phyloP scores from a whole-genome alignment of 2,113 vertebrate species.

The Phylloscopus trochiloides region DNA sequence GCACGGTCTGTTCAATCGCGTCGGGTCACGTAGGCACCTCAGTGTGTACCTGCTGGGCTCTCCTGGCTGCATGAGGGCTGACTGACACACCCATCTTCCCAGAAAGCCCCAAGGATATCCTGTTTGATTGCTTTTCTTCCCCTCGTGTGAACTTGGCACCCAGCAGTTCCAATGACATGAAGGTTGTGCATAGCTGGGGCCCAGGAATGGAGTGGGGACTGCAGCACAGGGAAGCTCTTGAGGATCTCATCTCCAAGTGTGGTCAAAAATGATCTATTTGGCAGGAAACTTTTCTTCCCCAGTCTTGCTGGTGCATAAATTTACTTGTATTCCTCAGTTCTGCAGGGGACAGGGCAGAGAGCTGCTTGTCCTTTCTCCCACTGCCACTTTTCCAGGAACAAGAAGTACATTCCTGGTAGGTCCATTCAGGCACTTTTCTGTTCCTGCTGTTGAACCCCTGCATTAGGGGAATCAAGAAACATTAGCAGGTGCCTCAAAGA shows the following conservation, averaged over 20 bases:
- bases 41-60: not conserved
- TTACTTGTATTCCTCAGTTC: not conserved
- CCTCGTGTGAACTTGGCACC: not conserved
- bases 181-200: not conserved
- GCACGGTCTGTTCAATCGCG: not conserved
- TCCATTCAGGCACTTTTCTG: not conserved
- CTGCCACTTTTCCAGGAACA: not conserved
- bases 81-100: not conserved
- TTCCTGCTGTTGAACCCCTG: not conserved
- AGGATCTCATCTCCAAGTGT: not conserved
- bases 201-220: not conserved
- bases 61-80: not conserved
- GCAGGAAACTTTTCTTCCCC: not conserved
- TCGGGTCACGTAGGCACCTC: not conserved
- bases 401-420: not conserved
- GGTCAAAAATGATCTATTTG: not conserved
- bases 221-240: not conserved
- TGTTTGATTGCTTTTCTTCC: not conserved
- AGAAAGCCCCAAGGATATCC: not conserved
- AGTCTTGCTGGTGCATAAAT: not conserved
- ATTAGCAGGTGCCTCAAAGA: not conserved
- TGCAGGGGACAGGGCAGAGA: not conserved
- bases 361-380: not conserved
- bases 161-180: not conserved
- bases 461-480: not conserved